Percentiles rank a stretch among this genome's conserved stretches.
Evolutionary conservation across 2,797 vertebrate species (phyloP).

Genomic region (Falco concolor): DNA sequence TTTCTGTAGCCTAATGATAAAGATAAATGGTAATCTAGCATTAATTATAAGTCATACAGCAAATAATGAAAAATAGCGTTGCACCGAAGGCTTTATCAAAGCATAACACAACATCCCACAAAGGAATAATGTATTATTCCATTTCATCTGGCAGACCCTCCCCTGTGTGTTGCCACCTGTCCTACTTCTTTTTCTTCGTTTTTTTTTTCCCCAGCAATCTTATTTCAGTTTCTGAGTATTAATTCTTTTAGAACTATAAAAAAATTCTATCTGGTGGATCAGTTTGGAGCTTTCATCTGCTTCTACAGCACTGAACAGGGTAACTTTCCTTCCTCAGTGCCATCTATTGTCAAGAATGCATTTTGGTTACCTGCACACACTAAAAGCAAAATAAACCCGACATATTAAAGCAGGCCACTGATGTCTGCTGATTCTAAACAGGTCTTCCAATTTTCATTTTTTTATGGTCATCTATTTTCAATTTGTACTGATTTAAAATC

Average conservation of each 20-base stretch:
- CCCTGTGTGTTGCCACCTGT: not conserved
- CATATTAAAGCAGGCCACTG: not conserved
- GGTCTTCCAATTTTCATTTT: not conserved
- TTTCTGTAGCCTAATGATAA: not conserved
- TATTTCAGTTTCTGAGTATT: not conserved
- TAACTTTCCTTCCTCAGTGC: not conserved
- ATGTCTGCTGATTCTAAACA: not conserved
- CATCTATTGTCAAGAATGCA: not conserved
- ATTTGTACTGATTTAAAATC: not conserved
- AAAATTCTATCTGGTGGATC: not conserved
- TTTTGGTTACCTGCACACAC: not conserved
- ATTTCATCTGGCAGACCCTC: not conserved
- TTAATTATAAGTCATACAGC: not conserved
- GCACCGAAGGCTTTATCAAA: not conserved
- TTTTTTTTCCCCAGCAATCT: accelerated
- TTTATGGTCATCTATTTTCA: not conserved
- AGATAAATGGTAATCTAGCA: not conserved
- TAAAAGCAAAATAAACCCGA: not conserved
- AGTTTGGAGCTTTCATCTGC: not conserved
- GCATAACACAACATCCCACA: not conserved
- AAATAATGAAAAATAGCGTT: conserved; percentile 24
- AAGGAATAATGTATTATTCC: not conserved
- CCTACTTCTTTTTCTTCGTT: not conserved
- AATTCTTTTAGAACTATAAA: not conserved
- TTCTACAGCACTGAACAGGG: not conserved